Percentiles rank a stretch among this genome's conserved stretches.
These are phyloP conservation scores for Drosophila mulleri DNA, from an alignment of 2,888 invertebrate species.

Conservation along the genomic window DNA sequence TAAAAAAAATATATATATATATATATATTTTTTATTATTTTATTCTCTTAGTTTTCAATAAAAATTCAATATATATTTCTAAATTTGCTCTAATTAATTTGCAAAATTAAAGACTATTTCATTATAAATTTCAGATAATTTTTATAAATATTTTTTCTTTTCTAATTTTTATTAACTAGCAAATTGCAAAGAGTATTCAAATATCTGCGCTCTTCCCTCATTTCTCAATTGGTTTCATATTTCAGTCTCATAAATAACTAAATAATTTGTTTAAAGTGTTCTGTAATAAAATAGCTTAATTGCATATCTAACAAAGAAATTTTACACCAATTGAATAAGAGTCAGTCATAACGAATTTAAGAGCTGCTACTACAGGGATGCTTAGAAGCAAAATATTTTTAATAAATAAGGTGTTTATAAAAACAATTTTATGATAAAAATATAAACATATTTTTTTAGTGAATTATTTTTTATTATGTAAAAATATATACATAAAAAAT, in stretches of 20 bases:
- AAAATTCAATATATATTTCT: too few species aligned
- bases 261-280: slow-evolving; percentile 49
- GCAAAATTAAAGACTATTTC: too few species aligned
- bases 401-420: too few species aligned
- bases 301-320: slow-evolving; percentile 56
- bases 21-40: too few species aligned
- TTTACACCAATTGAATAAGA: slow-evolving; percentile 48
- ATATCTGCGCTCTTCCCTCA: background rate
- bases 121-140: too few species aligned
- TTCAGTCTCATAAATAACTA: slow-evolving; percentile 62
- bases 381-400: background rate
- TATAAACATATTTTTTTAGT: too few species aligned
- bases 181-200: background rate
- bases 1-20: too few species aligned
- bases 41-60: too few species aligned
- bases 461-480: background rate
- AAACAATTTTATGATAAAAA: too few species aligned
- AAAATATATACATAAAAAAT: background rate
- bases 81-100: too few species aligned
- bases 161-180: background rate
- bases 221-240: background rate
- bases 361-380: background rate
- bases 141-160: too few species aligned
- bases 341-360: background rate
- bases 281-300: slow-evolving; percentile 22